Conservation (phyloP, 2,888 invertebrate genomes). For the Cataglyphis albicans region DNA sequence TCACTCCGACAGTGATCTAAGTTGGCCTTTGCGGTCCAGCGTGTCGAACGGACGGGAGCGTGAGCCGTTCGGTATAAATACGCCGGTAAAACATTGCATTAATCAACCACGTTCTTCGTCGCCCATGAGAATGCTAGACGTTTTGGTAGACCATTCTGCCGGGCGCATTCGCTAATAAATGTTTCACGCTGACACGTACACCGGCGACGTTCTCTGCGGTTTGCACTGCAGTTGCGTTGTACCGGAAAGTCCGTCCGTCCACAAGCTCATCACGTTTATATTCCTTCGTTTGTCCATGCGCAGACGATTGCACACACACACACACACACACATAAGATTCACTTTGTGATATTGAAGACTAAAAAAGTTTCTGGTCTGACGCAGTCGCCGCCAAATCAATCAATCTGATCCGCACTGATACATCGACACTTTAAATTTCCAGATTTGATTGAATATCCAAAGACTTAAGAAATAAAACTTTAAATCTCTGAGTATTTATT, state of each 20-base stretch:
- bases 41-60: constrained; percentile 49
- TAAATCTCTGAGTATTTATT: background rate
- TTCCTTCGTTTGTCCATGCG: constrained; percentile 19
- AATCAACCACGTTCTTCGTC: constrained; percentile 71
- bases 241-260: constrained; percentile 40
- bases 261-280: constrained; percentile 39
- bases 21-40: constrained; percentile 39
- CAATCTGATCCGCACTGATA: background rate
- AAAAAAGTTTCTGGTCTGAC: constrained; percentile 22
- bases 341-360: background rate
- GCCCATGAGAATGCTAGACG: constrained; percentile 61
- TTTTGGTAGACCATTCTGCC: constrained; percentile 64
- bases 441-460: background rate
- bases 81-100: constrained; percentile 71
- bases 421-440: background rate
- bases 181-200: constrained; percentile 74
- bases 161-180: constrained; percentile 77
- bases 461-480: background rate
- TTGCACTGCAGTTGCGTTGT: constrained; percentile 49
- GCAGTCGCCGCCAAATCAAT: background rate
- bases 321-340: background rate
- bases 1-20: constrained; percentile 18
- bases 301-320: background rate
- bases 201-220: constrained; percentile 64
- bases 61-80: constrained; percentile 67